These are phyloP conservation scores for Poecilobothrus nobilitatus DNA, from an alignment of 2,888 invertebrate species.

Conservation along the genomic window DNA sequence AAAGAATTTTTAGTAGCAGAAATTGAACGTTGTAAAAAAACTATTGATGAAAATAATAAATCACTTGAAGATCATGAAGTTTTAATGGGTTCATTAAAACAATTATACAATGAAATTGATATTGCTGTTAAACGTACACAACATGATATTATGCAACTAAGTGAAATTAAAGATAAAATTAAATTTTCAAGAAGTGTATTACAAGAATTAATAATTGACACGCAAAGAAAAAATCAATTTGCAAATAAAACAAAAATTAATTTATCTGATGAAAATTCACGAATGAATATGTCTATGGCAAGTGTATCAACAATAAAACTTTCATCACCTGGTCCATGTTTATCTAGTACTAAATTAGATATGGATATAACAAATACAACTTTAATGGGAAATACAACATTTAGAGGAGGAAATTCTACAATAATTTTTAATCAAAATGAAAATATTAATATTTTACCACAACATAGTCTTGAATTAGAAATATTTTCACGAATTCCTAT, in stretches of 20 bases:
- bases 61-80: slow-evolving; percentile 37
- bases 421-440: slow-evolving; percentile 14
- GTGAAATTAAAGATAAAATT: slow-evolving; percentile 41
- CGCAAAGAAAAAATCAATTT: slow-evolving; percentile 24
- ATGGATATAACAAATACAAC: slow-evolving; percentile 33
- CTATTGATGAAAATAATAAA: slow-evolving; percentile 29
- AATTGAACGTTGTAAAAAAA: slow-evolving; percentile 32
- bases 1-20: slow-evolving; percentile 35
- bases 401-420: slow-evolving; percentile 20
- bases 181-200: slow-evolving; percentile 36
- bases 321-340: slow-evolving; percentile 28
- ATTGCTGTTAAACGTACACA: slow-evolving; percentile 35
- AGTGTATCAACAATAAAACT: neutral
- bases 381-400: slow-evolving; percentile 24
- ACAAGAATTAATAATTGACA: slow-evolving; percentile 32
- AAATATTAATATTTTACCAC: slow-evolving; percentile 26
- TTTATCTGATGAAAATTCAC: neutral
- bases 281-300: neutral
- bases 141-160: slow-evolving; percentile 36
- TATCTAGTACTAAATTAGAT: slow-evolving; percentile 40
- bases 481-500: slow-evolving; percentile 36
- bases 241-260: slow-evolving; percentile 2
- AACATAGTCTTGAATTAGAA: slow-evolving; percentile 32
- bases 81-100: slow-evolving; percentile 34
- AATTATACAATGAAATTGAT: slow-evolving; percentile 35